Base-by-base conservation (phyloP, 2,797 vertebrate genomes). In the Heteromormyrus szaboi region DNA sequence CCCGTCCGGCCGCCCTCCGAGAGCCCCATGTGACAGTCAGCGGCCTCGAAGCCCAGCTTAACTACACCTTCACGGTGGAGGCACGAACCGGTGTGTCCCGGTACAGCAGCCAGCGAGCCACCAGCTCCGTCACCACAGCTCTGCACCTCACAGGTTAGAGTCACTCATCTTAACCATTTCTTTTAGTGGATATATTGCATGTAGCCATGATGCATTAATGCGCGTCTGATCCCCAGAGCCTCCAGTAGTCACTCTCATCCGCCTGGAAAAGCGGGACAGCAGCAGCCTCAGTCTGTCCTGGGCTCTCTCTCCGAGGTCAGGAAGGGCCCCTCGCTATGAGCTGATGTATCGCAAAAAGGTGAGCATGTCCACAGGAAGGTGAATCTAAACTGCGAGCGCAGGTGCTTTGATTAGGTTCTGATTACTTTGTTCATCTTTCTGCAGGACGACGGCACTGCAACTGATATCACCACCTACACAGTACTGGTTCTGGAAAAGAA, bases 331-430 rank as follows among this genome's bases (percentile, higher is more conserved):
- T 92, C 97, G 96, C 88, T 99, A 98, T 0, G 96, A 99, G 90
- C 96, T 99, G 87, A 98, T 96, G 92, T 99, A 98, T 93, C 97
- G 97, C 90, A 99, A 98, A 93, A 99, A 99, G 97, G 98, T 93
- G 9, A 86, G 90, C 6, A 48, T 8, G 29, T 3, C 11, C 25
- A 0, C 29, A 53, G 4, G 17, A 33, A 6, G n/a, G 19, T 17
- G 25, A 11, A 37, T 29, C 22, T 51, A 11, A 17, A 9, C 7
- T 44, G 14, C 41, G 53, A 54, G 14, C 3, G 54, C 85, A 44
- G n/a, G 12, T 37, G 50, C 7, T 11, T 59, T 19, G 25, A 56
- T 37, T 19, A 8, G 29, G 25, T 29, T 59, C 12, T 29, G 7
- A 56, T 22, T 29, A 84, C 46, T 11, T 25, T 48, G 81, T 50